Evolutionary conservation across 1,140 invertebrate species (phyloP).

Genomic region (Dreissena polymorpha): DNA sequence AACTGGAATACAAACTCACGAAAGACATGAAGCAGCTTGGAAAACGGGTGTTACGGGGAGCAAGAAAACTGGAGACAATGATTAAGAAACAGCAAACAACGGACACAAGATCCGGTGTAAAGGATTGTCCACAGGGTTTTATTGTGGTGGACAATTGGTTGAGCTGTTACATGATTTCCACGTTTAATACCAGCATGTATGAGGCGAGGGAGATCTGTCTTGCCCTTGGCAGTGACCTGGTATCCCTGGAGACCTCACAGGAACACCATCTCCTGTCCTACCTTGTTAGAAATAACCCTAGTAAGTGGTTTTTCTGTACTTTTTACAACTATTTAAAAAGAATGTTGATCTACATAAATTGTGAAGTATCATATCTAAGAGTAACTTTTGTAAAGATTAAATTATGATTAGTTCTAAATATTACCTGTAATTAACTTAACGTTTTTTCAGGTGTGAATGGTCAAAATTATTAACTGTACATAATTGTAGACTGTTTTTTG

Average conservation of each 20-base stretch:
- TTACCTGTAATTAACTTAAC: no score
- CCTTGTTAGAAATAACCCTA: conserved; percentile 67
- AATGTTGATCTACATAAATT: not conserved
- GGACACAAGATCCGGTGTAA: conserved; percentile 1
- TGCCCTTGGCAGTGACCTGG: conserved; percentile 65
- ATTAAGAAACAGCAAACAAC: conserved; percentile 28
- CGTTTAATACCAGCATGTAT: conserved; percentile 70
- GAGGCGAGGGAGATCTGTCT: conserved; percentile 69
- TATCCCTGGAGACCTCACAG: conserved; percentile 63
- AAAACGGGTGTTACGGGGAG: conserved; percentile 56
- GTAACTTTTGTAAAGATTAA: no score
- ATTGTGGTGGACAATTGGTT: conserved; percentile 55
- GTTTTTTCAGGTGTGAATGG: no score
- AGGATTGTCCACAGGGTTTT: conserved; percentile 67
- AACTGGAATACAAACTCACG: conserved; percentile 52
- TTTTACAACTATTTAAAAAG: not conserved
- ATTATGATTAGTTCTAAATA: no score
- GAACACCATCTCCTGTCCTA: conserved; percentile 69
- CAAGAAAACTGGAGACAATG: conserved; percentile 60
- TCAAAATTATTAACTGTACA: no score
- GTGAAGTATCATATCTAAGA: no score
- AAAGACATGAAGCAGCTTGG: conserved; percentile 62
- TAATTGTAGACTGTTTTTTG: no score
- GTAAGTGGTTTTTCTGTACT: conserved; percentile 53
- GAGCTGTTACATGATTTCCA: conserved; percentile 70